These are phyloP conservation scores for Apis dorsata DNA, from an alignment of 1,140 invertebrate genomes.

Conservation along the genomic window DNA sequence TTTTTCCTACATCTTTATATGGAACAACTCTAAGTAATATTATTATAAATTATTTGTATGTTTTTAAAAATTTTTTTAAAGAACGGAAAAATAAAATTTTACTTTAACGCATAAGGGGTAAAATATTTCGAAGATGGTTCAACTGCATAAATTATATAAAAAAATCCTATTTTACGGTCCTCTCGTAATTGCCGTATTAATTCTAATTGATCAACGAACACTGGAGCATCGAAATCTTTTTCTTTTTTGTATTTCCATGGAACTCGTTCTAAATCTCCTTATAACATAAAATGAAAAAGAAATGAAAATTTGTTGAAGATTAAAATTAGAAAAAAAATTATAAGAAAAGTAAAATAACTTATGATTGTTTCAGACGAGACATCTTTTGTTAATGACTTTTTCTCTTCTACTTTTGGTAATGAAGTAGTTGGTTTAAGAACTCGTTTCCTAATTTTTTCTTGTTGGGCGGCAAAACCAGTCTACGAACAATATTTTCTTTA, in stretches of 20 bases:
- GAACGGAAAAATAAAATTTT: not conserved
- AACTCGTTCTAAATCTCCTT: not conserved
- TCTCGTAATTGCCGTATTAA: slow-evolving; percentile 80
- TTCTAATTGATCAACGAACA: slow-evolving; percentile 79
- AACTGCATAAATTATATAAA: slow-evolving; percentile 86
- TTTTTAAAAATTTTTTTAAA: not conserved
- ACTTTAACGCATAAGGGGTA: slow-evolving; percentile 83
- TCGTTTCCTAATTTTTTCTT: slow-evolving; percentile 56
- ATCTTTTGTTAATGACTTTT: not conserved
- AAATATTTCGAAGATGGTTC: slow-evolving; percentile 85
- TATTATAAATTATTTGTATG: not conserved
- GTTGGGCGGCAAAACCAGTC: slow-evolving; percentile 62
- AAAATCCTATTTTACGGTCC: slow-evolving; percentile 81
- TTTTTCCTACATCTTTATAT: slow-evolving; percentile 83
- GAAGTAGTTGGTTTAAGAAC: slow-evolving; percentile 43
- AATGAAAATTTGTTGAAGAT: not conserved
- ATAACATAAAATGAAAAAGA: not conserved
- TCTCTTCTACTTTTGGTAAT: not conserved
- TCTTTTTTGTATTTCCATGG: not conserved
- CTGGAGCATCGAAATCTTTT: slow-evolving; percentile 68
- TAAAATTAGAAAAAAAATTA: not conserved
- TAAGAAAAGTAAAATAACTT: not conserved
- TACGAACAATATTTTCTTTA: slow-evolving; percentile 28
- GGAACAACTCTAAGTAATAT: slow-evolving; percentile 82
- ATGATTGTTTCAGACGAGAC: not conserved